A percentile compares a stretch with the other conserved stretches of the same genome.
phyloP scores from a whole-genome alignment of 2,113 vertebrate genomes.

The Sorex fumeus region DNA sequence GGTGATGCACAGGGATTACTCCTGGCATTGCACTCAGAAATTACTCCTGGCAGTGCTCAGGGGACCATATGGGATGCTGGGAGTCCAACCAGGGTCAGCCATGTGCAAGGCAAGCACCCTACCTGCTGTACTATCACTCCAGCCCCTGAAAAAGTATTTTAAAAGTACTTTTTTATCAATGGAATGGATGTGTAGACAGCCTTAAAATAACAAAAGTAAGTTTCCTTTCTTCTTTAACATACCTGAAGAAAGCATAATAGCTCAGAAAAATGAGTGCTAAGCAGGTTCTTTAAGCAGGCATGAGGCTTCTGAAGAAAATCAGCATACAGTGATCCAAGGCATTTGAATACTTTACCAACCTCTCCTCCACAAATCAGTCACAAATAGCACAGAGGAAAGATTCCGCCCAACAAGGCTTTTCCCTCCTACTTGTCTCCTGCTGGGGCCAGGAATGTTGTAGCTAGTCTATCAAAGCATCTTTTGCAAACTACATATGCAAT shows the following conservation, averaged over 20 bases:
- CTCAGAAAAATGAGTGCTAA: constrained; percentile 4
- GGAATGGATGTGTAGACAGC: not conserved
- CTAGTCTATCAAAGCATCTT: not conserved
- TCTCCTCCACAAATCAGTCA: not conserved
- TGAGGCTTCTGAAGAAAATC: not conserved
- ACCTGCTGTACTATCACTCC: too few relatives aligned
- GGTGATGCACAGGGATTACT: too few relatives aligned
- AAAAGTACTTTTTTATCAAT: constrained; percentile 52
- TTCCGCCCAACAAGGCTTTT: too few relatives aligned
- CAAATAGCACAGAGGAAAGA: not conserved
- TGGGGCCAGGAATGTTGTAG: not conserved
- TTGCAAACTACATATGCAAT: not conserved
- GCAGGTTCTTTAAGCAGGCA: not conserved
- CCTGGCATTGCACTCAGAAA: too few relatives aligned
- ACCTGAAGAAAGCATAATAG: not conserved
- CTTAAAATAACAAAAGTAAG: not conserved
- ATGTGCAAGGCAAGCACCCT: too few relatives aligned
- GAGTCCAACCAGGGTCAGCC: too few relatives aligned
- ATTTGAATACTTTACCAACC: not conserved
- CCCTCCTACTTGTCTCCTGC: not conserved
- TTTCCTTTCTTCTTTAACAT: not conserved
- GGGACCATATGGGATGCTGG: too few relatives aligned
- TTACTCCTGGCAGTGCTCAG: too few relatives aligned
- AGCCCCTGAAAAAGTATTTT: not conserved
- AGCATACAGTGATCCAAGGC: not conserved